Base-by-base conservation (phyloP, 2,888 invertebrate genomes). In the Crossocerus cetratus region DNA sequence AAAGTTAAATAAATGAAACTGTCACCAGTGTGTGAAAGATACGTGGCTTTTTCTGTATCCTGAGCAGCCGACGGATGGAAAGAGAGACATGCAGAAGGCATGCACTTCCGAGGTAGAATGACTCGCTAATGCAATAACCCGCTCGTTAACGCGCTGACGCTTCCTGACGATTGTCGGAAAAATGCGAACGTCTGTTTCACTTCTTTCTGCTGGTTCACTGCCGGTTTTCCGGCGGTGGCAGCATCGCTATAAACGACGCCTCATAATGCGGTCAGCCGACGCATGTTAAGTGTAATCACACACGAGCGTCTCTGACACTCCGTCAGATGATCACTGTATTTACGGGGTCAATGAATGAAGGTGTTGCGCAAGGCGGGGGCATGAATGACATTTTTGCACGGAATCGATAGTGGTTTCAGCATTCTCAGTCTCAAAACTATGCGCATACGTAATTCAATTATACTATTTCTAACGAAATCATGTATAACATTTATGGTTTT, bases 101-200 rank as follows among this genome's bases (percentile, higher is more conserved):
- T 63, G 63, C 53, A 69, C 73, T 73, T 76, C 76, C 76, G 67
- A 63, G 58, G 32, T 3, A 32, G 74, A 43, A 45, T 70, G 44
- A 49, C 49, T 65, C 68, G 55, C 69, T 78, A 77, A 78, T 70
- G 63, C 65, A 75, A 75, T 77, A 77, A 72, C 22, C 62, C 64
- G 62, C 62, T 45, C 68, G 69, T 78, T 78, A 69, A 74, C 76
- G 59, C 69, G 65, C 56, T 58, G 61, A 66, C 66, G 55, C 64
- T 72, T 73, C 68, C 70, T 66, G 21, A 14, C 13, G 59, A 56
- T 53, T 43, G 63, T 56, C 58, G 62, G 56, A 63, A 60, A 76
- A 44, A 70, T 49, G 70, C 42, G 55, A 58, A 18, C 53, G 55
- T 68, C 68, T 18, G 20, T 21, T 32, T 32, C 32, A 32, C 32